phyloP scores from a whole-genome alignment of 2,888 invertebrate species.

The Panzeria rudis region DNA sequence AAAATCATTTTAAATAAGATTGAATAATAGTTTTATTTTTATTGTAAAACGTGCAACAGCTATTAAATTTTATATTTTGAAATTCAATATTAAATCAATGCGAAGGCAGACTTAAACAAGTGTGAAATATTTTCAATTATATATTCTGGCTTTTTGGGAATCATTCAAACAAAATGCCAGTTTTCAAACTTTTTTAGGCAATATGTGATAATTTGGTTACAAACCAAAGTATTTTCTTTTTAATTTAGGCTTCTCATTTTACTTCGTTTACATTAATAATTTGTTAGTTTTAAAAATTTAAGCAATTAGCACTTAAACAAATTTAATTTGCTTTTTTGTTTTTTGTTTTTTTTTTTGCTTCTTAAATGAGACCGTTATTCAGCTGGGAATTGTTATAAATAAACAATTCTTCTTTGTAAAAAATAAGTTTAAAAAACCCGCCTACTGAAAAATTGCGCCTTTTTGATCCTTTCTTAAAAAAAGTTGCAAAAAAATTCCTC shows the following conservation, averaged over 20 bases:
- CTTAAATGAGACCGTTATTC: not conserved
- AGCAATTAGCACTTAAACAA: conserved; percentile 25
- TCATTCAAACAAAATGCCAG: not conserved
- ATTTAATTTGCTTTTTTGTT: not conserved
- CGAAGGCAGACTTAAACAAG: conserved; percentile 52
- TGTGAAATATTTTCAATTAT: conserved; percentile 54
- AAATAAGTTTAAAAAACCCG: too few species aligned
- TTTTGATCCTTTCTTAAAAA: too few species aligned
- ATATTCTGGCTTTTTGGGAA: conserved; percentile 25
- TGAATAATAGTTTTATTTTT: conserved; percentile 45
- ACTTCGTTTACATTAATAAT: conserved; percentile 24
- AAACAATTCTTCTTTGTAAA: too few species aligned
- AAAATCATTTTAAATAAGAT: conserved; percentile 20
- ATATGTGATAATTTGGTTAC: conserved; percentile 40
- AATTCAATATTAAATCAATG: conserved; percentile 61
- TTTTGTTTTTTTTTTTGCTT: not conserved
- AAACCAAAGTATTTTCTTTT: conserved; percentile 14
- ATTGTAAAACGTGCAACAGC: conserved; percentile 55
- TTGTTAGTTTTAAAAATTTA: conserved; percentile 27
- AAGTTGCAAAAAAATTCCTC: too few species aligned
- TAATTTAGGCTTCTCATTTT: conserved; percentile 1
- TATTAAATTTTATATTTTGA: conserved; percentile 60
- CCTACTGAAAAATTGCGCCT: too few species aligned
- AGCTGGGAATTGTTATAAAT: not conserved
- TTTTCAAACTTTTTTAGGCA: not conserved